Percentiles rank a stretch among this genome's conserved stretches.
These are phyloP conservation scores for Varecia variegata DNA, from an alignment of 2,797 vertebrate species.

Conservation along the genomic window DNA sequence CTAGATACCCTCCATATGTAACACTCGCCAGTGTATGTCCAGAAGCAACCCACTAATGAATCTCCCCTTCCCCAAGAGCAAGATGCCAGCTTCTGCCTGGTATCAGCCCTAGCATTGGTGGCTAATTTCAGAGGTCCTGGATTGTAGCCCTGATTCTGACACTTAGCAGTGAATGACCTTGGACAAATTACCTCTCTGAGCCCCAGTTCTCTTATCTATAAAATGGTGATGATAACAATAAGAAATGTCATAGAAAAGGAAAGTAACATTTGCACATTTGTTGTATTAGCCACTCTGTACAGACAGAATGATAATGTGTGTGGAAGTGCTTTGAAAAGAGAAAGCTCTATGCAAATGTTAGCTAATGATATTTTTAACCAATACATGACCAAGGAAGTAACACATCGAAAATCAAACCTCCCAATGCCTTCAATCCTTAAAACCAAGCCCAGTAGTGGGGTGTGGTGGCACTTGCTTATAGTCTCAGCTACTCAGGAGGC, in stretches of 20 bases:
- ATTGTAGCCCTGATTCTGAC: not conserved
- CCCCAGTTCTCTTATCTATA: slow-evolving; percentile 2
- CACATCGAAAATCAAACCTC: not conserved
- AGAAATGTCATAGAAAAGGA: not conserved
- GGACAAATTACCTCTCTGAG: not conserved
- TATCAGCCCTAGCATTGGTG: not conserved
- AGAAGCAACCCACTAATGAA: not conserved
- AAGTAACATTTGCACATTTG: slow-evolving; percentile 6
- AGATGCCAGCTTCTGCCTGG: not conserved
- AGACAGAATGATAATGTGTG: not conserved
- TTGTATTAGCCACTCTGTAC: not conserved
- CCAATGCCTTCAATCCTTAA: not conserved
- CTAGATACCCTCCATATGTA: not conserved
- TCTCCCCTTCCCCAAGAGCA: not conserved
- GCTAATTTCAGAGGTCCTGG: not conserved
- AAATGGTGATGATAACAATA: slow-evolving; percentile 20
- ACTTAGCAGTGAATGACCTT: not conserved
- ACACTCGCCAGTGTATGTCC: not conserved
- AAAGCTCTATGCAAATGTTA: not conserved
- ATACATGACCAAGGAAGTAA: not conserved
- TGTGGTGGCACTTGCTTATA: not conserved
- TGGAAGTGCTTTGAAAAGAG: not conserved
- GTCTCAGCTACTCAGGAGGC: not conserved
- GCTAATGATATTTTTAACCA: not conserved
- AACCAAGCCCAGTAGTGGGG: not conserved